Conservation (phyloP, 2,797 vertebrate species). For the Morus bassanus region DNA sequence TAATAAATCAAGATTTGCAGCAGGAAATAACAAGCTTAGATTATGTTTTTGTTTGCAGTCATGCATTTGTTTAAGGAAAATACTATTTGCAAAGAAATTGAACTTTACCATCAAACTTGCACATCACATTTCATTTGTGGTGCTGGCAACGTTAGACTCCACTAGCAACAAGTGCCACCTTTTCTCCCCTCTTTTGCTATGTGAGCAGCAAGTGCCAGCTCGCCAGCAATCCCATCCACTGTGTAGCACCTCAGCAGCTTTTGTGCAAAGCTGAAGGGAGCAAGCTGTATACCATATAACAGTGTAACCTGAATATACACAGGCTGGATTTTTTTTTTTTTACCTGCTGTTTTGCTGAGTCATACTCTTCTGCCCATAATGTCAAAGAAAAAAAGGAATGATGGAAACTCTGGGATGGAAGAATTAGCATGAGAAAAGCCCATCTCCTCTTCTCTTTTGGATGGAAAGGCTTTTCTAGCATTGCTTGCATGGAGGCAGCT, state of each 20-base stretch:
- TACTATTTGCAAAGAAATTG: background rate
- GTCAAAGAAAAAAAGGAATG: background rate
- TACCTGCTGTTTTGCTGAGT: background rate
- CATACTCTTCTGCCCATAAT: fast-evolving
- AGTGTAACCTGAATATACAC: background rate
- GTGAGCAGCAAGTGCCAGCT: background rate
- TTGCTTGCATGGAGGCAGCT: background rate
- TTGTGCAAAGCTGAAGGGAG: background rate
- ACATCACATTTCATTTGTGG: background rate
- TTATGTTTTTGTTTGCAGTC: background rate
- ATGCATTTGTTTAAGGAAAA: background rate
- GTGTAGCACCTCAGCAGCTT: background rate
- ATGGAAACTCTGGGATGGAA: background rate
- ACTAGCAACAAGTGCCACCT: background rate
- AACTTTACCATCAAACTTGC: background rate
- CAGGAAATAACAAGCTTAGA: background rate
- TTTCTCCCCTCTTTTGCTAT: background rate
- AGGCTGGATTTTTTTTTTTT: background rate
- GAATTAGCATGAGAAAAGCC: background rate
- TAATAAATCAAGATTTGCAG: background rate
- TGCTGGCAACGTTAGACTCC: background rate
- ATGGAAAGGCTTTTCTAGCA: background rate
- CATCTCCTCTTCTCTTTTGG: background rate
- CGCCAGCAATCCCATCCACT: background rate
- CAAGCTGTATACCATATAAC: background rate